Conservation (phyloP, 1,140 invertebrate species). For the Thaumatotibia leucotreta region DNA sequence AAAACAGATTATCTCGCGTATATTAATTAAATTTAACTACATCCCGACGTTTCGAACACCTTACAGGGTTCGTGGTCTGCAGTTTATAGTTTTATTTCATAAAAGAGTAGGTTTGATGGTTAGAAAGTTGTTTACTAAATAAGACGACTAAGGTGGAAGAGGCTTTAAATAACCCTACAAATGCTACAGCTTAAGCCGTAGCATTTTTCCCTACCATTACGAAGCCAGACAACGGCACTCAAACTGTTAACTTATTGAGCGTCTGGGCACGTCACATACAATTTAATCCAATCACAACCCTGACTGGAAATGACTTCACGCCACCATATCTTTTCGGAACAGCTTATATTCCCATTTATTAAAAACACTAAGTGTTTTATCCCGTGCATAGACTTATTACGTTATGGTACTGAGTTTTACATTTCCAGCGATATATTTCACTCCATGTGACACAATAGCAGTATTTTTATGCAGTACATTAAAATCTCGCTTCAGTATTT, state of each 20-base stretch:
- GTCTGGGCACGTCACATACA: not conserved
- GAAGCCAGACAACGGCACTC: not conserved
- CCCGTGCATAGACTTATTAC: not conserved
- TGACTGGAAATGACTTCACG: not conserved
- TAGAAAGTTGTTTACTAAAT: too few relatives aligned
- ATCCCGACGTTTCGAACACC: too few relatives aligned
- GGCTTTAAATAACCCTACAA: too few relatives aligned
- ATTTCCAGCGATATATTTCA: not conserved
- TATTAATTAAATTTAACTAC: too few relatives aligned
- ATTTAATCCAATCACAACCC: not conserved
- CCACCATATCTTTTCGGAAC: not conserved
- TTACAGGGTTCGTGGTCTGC: too few relatives aligned
- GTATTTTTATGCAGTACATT: constrained; percentile 12
- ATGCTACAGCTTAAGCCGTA: too few relatives aligned
- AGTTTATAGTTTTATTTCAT: too few relatives aligned
- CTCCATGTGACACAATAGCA: not conserved
- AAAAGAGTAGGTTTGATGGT: too few relatives aligned
- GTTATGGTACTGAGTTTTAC: not conserved
- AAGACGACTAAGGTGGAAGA: too few relatives aligned
- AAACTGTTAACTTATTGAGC: not conserved
- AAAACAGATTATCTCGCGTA: too few relatives aligned
- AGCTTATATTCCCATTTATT: not conserved
- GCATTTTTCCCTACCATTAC: too few relatives aligned
- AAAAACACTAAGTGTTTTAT: not conserved
- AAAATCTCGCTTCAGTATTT: not conserved